A percentile compares a stretch with the other conserved stretches of the same genome.
Evolutionary conservation across 2,113 vertebrate species (phyloP).

Genomic region (Pao palembangensis): DNA sequence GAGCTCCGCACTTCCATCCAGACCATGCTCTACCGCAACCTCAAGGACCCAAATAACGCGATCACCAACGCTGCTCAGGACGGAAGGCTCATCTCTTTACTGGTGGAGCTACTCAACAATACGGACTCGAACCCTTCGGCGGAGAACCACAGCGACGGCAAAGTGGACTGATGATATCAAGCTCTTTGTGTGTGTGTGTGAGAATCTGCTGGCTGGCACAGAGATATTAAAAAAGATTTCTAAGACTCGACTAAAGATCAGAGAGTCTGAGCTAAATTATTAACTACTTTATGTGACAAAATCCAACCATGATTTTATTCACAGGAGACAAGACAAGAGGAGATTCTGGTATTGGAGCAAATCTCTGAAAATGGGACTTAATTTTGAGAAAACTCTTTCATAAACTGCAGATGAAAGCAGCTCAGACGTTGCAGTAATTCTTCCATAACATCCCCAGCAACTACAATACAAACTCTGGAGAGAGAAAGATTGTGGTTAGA

Average conservation of each 20-base stretch:
- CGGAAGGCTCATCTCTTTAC: conserved; percentile 80
- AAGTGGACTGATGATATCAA: conserved; percentile 47
- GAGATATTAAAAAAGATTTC: neutral
- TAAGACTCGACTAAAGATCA: too few species aligned
- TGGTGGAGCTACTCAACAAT: conserved; percentile 86
- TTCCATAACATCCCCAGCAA: conserved; percentile 27
- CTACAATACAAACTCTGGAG: conserved; percentile 51
- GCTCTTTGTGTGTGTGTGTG: neutral
- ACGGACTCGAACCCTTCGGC: conserved; percentile 21
- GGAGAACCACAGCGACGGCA: conserved; percentile 33
- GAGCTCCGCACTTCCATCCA: conserved; percentile 86
- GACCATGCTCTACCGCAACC: conserved; percentile 86
- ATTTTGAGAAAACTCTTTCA: conserved; percentile 60
- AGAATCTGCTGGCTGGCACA: conserved; percentile 8
- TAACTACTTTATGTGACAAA: neutral
- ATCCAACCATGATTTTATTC: conserved; percentile 19
- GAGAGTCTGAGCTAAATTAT: conserved; percentile 5
- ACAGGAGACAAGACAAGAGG: neutral
- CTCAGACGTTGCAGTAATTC: conserved; percentile 56
- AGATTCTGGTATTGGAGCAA: neutral
- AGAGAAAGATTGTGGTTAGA: neutral
- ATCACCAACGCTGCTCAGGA: conserved; percentile 69
- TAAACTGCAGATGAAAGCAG: conserved; percentile 65
- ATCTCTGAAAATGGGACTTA: neutral
- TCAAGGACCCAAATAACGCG: conserved; percentile 69